These are phyloP conservation scores for Mythimna vitellina DNA, from an alignment of 2,888 invertebrate species.

Conservation along the genomic window DNA sequence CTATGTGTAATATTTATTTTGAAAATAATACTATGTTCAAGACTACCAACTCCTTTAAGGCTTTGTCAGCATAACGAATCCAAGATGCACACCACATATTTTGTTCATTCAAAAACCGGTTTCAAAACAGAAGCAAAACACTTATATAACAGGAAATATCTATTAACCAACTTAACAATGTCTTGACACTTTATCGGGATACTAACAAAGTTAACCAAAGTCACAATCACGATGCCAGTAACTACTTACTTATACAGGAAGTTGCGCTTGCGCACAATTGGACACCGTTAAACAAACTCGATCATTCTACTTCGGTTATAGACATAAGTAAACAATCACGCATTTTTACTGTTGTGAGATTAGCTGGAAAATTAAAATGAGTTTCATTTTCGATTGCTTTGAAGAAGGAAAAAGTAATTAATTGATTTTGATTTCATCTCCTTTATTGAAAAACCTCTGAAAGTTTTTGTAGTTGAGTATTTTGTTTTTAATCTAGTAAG, in stretches of 20 bases:
- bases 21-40: too few species aligned
- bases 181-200: slow-evolving; percentile 34
- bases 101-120: background rate
- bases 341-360: slow-evolving; percentile 31
- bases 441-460: background rate
- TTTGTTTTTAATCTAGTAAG: background rate
- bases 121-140: background rate
- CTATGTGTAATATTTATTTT: too few species aligned
- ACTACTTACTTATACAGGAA: slow-evolving; percentile 58
- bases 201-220: slow-evolving; percentile 52
- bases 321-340: slow-evolving; percentile 43
- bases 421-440: background rate
- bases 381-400: slow-evolving; percentile 16
- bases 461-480: background rate
- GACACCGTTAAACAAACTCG: slow-evolving; percentile 57
- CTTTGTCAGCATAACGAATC: background rate
- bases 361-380: slow-evolving; percentile 16
- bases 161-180: slow-evolving; percentile 24
- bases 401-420: background rate
- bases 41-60: too few species aligned
- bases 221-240: slow-evolving; percentile 43
- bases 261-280: slow-evolving; percentile 54
- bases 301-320: slow-evolving; percentile 53
- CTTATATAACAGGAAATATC: slow-evolving; percentile 29
- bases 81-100: background rate